These are phyloP conservation scores for Pachyramphus minor DNA, from an alignment of 2,113 vertebrate genomes.

Conservation along the genomic window DNA sequence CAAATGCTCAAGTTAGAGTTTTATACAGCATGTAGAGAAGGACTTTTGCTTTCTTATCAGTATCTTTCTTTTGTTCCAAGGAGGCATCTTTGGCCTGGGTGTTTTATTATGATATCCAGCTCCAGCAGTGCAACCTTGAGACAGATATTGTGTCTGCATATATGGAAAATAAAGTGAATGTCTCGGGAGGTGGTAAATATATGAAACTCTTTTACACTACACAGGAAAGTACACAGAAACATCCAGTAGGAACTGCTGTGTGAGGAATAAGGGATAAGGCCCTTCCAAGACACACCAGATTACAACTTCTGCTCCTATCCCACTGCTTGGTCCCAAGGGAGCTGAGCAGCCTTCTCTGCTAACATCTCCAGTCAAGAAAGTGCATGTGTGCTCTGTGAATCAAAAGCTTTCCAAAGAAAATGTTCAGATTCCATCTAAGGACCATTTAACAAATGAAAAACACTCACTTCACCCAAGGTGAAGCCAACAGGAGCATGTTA, in stretches of 20 bases:
- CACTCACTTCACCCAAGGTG: background rate
- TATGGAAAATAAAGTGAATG: background rate
- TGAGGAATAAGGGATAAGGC: background rate
- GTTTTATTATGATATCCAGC: background rate
- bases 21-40: background rate
- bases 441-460: background rate
- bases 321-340: background rate
- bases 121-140: background rate
- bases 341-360: background rate
- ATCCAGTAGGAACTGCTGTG: background rate
- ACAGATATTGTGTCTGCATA: background rate
- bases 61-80: background rate
- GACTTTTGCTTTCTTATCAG: background rate
- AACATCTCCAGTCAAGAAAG: background rate
- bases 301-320: background rate
- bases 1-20: background rate
- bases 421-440: background rate
- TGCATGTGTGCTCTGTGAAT: fast-evolving
- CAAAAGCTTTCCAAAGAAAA: background rate
- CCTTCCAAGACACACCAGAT: background rate
- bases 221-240: background rate
- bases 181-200: background rate
- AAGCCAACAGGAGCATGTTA: background rate
- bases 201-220: background rate
- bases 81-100: background rate